Evolutionary conservation across 2,888 invertebrate genomes (phyloP).

Genomic region (Melinaea menophilus): DNA sequence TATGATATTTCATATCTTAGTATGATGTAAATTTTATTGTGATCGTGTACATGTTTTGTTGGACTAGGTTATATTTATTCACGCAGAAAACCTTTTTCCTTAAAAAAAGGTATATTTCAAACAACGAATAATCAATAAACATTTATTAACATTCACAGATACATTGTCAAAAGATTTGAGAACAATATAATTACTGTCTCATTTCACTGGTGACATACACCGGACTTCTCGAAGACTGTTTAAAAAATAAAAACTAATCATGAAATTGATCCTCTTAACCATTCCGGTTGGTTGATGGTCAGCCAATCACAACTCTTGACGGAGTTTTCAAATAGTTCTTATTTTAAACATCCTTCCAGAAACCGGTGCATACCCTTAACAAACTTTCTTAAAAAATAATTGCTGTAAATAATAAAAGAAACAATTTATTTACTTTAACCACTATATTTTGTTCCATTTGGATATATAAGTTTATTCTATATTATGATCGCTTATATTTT

Average conservation of each 20-base stretch:
- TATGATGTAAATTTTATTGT: no score
- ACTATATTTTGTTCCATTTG: slow-evolving; percentile 7
- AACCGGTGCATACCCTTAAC: neutral
- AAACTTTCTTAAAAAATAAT: neutral
- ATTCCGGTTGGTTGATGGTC: no score
- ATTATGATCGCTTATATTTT: slow-evolving; percentile 24
- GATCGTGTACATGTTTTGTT: no score
- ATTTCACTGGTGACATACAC: slow-evolving; percentile 15
- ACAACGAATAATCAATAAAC: slow-evolving; percentile 27
- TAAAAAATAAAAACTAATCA: no score
- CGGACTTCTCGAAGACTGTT: no score
- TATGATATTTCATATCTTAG: no score
- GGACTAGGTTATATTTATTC: no score
- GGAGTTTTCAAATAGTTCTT: no score
- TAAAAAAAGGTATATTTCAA: slow-evolving; percentile 4
- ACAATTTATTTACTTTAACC: neutral
- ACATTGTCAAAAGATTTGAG: slow-evolving; percentile 36
- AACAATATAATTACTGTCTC: slow-evolving; percentile 29
- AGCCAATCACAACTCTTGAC: no score
- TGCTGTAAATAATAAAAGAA: neutral
- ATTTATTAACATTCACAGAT: slow-evolving; percentile 43
- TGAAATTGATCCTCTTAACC: no score
- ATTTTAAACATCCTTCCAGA: neutral
- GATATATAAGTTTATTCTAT: slow-evolving; percentile 19
- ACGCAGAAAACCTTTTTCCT: no score